A percentile compares a stretch with the other conserved stretches of the same genome.
phyloP scores from a whole-genome alignment of 2,113 vertebrate genomes.

The Porphyrio hochstetteri region DNA sequence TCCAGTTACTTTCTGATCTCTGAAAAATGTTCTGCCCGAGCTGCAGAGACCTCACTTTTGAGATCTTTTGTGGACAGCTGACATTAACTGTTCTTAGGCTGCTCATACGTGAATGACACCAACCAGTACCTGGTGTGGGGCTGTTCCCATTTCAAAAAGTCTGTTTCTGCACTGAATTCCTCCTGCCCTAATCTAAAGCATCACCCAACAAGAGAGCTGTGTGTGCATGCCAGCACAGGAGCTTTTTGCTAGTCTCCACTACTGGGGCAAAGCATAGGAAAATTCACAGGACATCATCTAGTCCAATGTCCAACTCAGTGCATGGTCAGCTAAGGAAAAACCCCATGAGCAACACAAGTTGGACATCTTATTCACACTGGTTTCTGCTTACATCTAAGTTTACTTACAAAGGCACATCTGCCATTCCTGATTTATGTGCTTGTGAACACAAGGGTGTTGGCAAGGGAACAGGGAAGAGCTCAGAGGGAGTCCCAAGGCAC shows the following conservation, averaged over 20 bases:
- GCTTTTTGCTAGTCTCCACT: not conserved
- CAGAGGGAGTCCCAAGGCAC: not conserved
- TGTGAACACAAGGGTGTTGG: not conserved
- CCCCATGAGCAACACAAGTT: fast-evolving
- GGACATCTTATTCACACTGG: not conserved
- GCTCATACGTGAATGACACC: not conserved
- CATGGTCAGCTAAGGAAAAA: not conserved
- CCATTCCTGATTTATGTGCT: not conserved
- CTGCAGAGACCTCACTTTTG: not conserved
- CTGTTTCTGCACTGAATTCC: not conserved
- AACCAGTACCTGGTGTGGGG: not conserved
- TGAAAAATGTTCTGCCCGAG: not conserved
- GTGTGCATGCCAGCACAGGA: not conserved
- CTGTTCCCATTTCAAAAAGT: not conserved
- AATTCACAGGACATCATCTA: not conserved
- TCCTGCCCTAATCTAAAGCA: not conserved
- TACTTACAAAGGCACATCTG: not conserved
- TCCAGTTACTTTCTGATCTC: not conserved
- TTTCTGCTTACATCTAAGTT: not conserved
- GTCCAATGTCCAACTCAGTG: not conserved
- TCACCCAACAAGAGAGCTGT: not conserved
- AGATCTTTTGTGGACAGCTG: not conserved
- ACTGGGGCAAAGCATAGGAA: not conserved
- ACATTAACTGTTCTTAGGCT: not conserved
- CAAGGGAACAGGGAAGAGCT: not conserved